Evolutionary conservation across 1,140 invertebrate genomes (phyloP).

Genomic region (Argopecten irradians): DNA sequence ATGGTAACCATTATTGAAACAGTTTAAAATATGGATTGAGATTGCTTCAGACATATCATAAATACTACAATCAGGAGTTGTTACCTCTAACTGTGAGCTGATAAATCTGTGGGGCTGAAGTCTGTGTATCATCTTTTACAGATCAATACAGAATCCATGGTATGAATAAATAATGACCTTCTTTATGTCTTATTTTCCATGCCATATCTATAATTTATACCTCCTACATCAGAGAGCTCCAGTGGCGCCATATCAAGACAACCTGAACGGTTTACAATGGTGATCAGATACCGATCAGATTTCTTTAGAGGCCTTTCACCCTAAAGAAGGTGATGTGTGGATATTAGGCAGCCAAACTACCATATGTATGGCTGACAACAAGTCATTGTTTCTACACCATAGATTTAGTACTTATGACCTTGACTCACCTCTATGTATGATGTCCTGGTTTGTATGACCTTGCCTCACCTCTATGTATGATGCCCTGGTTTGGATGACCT

Average conservation of each 20-base stretch:
- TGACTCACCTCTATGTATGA: no score
- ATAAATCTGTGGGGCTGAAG: not conserved
- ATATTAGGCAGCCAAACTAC: not conserved
- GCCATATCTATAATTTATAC: not conserved
- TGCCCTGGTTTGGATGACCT: no score
- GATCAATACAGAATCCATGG: not conserved
- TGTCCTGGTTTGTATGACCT: no score
- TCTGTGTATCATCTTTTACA: not conserved
- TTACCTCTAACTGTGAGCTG: no score
- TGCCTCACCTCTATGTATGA: no score
- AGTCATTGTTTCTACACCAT: not conserved
- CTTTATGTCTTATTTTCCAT: conserved; percentile 10
- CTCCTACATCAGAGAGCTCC: conserved; percentile 12
- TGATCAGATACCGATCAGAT: not conserved
- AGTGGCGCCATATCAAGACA: not conserved
- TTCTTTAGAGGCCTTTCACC: not conserved
- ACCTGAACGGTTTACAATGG: not conserved
- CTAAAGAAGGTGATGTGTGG: not conserved
- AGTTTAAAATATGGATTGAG: no score
- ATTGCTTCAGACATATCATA: no score
- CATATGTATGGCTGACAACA: not conserved
- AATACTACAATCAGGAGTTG: no score
- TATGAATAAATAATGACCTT: not conserved
- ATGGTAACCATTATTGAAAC: no score
- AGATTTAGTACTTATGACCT: no score